These are phyloP conservation scores for Eulithis prunata DNA, from an alignment of 2,888 invertebrate genomes.

Conservation along the genomic window DNA sequence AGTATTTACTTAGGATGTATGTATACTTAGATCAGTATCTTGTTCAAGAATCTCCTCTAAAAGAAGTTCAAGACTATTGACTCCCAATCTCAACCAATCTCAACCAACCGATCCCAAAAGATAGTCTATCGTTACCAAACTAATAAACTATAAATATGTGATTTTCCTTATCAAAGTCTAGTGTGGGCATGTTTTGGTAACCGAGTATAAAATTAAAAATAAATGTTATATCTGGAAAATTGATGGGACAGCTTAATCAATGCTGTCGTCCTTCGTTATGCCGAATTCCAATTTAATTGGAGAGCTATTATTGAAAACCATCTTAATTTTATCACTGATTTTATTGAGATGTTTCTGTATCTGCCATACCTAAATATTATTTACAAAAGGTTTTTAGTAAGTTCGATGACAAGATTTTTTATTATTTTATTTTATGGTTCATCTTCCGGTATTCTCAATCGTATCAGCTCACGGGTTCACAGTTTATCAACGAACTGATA, in stretches of 20 bases:
- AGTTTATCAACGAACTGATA: conserved; percentile 30
- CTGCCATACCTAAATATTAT: not conserved
- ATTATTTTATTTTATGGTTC: not conserved
- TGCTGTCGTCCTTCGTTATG: conserved; percentile 52
- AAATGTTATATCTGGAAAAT: conserved; percentile 41
- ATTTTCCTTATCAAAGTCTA: conserved; percentile 9
- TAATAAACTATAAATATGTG: not conserved
- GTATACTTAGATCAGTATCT: too few species aligned
- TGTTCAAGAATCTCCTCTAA: too few species aligned
- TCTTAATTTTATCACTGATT: conserved; percentile 18
- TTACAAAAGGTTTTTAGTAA: not conserved
- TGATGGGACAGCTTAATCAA: conserved; percentile 49
- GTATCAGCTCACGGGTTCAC: conserved; percentile 9
- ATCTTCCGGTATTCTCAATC: conserved; percentile 15
- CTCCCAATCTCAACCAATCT: too few species aligned
- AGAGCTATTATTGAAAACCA: conserved; percentile 51
- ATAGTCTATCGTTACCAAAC: too few species aligned
- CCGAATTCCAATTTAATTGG: conserved; percentile 57
- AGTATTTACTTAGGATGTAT: too few species aligned
- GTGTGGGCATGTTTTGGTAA: conserved; percentile 4
- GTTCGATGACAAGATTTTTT: not conserved
- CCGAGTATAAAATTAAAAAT: conserved; percentile 14
- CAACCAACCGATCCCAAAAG: too few species aligned
- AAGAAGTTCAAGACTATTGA: too few species aligned
- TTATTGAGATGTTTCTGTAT: conserved; percentile 13